Evolutionary conservation across 2,797 vertebrate genomes (phyloP).

Genomic region (Fistularia commersonii): DNA sequence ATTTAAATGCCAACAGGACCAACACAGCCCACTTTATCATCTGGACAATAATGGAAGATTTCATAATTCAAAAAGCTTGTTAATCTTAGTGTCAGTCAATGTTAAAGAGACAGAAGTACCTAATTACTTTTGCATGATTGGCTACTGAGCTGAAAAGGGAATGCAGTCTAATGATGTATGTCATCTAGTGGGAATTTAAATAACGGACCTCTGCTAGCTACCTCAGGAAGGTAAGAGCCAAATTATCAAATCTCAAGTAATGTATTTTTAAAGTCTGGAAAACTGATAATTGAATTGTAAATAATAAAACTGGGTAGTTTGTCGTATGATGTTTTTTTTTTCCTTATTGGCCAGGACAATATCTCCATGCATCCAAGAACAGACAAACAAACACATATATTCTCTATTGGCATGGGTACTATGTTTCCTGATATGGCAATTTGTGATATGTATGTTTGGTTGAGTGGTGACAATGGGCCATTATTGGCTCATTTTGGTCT

Average conservation of each 20-base stretch:
- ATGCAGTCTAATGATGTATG: slow-evolving; percentile 59
- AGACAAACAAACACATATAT: slow-evolving; percentile 69
- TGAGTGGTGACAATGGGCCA: slow-evolving; percentile 79
- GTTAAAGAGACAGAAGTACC: slow-evolving; percentile 56
- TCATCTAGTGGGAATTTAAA: slow-evolving; percentile 45
- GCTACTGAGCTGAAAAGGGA: slow-evolving; percentile 58
- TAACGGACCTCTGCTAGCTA: slow-evolving; percentile 39
- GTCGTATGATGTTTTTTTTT: too few species aligned
- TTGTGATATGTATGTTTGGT: slow-evolving; percentile 81
- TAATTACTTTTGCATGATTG: slow-evolving; percentile 71
- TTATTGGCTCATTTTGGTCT: slow-evolving; percentile 63
- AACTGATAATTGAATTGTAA: neutral
- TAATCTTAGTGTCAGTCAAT: slow-evolving; percentile 73
- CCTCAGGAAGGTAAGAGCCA: slow-evolving; percentile 24
- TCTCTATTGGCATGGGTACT: slow-evolving; percentile 74
- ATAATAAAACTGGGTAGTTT: neutral
- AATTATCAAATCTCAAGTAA: slow-evolving; percentile 30
- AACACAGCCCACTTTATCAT: slow-evolving; percentile 26
- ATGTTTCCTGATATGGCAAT: slow-evolving; percentile 88
- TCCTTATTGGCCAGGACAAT: neutral
- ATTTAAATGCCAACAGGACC: slow-evolving; percentile 10
- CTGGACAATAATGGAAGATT: slow-evolving; percentile 46
- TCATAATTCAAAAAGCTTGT: slow-evolving; percentile 64
- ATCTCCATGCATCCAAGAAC: slow-evolving; percentile 52
- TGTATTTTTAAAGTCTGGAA: slow-evolving; percentile 13